These are phyloP conservation scores for Gymnocypris eckloni DNA, from an alignment of 2,797 vertebrate genomes.

Conservation along the genomic window DNA sequence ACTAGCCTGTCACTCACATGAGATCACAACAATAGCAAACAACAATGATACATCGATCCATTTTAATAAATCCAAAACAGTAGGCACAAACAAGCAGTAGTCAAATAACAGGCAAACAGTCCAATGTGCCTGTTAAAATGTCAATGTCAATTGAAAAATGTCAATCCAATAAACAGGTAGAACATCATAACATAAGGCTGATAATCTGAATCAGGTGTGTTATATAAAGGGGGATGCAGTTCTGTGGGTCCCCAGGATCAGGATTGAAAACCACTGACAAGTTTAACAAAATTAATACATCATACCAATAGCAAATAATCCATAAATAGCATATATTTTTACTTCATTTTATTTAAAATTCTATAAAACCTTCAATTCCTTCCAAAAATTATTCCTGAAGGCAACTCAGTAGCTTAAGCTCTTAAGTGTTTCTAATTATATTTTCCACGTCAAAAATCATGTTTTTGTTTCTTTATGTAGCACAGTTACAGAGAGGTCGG, in stretches of 20 bases:
- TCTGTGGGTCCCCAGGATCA: not conserved
- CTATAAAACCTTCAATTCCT: not conserved
- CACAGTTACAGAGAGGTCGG: slow-evolving; percentile 98
- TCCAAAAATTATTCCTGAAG: not conserved
- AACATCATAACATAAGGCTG: not conserved
- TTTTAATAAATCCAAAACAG: not conserved
- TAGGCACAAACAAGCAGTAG: not conserved
- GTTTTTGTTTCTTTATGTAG: slow-evolving; percentile 76
- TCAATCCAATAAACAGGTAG: not conserved
- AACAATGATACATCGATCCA: not conserved
- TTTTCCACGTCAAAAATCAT: slow-evolving; percentile 9
- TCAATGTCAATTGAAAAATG: no score
- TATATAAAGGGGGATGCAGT: not conserved
- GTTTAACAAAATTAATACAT: not conserved
- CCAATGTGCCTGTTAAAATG: no score
- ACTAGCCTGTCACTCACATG: not conserved
- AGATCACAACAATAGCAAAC: not conserved
- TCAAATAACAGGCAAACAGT: not conserved
- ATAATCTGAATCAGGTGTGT: not conserved
- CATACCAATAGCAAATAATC: not conserved
- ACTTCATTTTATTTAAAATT: not conserved
- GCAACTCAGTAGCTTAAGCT: not conserved
- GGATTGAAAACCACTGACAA: not conserved
- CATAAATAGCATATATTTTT: not conserved
- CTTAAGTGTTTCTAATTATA: not conserved